phyloP scores from a whole-genome alignment of 2,797 vertebrate species.

The Poeciliopsis turneri region DNA sequence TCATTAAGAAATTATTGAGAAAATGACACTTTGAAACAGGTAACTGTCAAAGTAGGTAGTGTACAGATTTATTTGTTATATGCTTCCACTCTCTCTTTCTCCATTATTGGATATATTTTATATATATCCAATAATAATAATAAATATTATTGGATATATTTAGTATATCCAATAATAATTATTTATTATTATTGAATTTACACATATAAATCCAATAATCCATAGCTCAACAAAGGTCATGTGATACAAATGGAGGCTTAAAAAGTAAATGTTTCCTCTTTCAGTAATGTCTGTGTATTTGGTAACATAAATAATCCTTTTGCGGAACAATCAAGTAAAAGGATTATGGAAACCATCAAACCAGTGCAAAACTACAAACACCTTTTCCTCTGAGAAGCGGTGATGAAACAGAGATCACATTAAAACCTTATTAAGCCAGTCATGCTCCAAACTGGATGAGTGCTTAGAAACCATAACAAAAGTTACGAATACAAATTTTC shows the following conservation, averaged over 20 bases:
- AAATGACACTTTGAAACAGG: neutral
- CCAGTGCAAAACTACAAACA: neutral
- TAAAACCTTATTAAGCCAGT: neutral
- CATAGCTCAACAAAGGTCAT: neutral
- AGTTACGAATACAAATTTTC: neutral
- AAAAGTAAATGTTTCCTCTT: neutral
- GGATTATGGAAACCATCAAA: constrained; percentile 1
- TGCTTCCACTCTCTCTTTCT: too few species aligned
- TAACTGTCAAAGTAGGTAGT: neutral
- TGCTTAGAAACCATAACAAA: neutral
- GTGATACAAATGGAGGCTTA: neutral
- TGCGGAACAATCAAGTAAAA: neutral
- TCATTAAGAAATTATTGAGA: neutral
- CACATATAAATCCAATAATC: neutral
- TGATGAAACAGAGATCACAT: constrained; percentile 2
- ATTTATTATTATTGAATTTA: too few species aligned
- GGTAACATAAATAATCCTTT: neutral
- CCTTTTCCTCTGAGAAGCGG: neutral
- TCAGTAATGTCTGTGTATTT: neutral
- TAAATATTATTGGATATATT: too few species aligned
- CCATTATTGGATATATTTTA: too few species aligned
- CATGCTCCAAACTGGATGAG: neutral
- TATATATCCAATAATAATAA: too few species aligned
- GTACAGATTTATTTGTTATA: too few species aligned
- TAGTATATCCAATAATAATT: too few species aligned